Evolutionary conservation across 1,140 invertebrate genomes (phyloP), one percentile per base, ranked within the genome.

Genomic region (Rhopalosiphum padi): DNA sequence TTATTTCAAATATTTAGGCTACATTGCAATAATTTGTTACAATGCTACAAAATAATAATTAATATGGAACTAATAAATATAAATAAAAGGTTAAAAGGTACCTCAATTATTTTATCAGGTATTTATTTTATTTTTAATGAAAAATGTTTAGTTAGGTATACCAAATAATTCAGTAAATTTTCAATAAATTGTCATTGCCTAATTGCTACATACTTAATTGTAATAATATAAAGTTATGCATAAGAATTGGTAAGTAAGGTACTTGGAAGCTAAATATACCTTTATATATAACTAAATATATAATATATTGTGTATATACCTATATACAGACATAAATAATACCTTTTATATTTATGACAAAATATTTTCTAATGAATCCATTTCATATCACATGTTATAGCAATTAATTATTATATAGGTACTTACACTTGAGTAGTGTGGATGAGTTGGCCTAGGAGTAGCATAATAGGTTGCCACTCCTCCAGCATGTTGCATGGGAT

Each of bases 381-480:
- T 68, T n/a, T 11, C 30, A 55, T 90, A 51, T 89, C 15, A 22
- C 23, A 89, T n/a, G 30, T 25, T 90, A 43, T 60, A 68, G 43
- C 18, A 90, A 60, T 25, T 37, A 5, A 43, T 83, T 7, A 77
- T 46, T 21, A 48, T n/a, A 48, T 30, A 48, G 25, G 41, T 93
- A 93, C 91, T 93, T 85, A 93, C 91, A 85, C 91, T 93, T 48
- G 91, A 93, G 85, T 53, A 93, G 25, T 93, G 91, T 86, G 91
- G 91, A 21, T 86, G 91, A 35, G 91, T 51, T 85, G 77, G 91
- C 30, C 91, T 85, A 37, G 91, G 91, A 83, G 90, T 83, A 46
- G 90, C 90, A 93, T 93, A 93, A 93, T 86, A 93, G 21, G 91
- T 92, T 53, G 91, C 82, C 25, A 92, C 91, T 48, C 91, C 82